Conservation (phyloP, 2,113 vertebrate genomes). For the Mola mola region DNA sequence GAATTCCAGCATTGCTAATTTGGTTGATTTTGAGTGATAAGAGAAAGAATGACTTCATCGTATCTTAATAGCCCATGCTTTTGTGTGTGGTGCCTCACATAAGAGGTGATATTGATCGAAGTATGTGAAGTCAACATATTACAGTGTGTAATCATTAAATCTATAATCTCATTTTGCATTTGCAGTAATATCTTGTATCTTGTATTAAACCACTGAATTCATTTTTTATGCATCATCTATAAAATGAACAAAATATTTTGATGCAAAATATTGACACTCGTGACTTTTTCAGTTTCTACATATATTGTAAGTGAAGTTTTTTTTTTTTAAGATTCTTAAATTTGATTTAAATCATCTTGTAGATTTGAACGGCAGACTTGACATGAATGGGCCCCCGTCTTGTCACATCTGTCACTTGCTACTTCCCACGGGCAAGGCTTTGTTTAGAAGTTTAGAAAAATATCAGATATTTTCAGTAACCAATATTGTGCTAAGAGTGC, state of each 20-base stretch:
- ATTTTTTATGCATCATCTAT: too few species aligned
- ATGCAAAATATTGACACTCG: conserved; percentile 14
- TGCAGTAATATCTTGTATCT: neutral
- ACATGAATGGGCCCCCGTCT: conserved; percentile 75
- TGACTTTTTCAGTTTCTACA: too few species aligned
- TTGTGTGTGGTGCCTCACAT: conserved; percentile 7
- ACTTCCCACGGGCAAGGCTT: conserved; percentile 76
- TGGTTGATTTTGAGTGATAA: conserved; percentile 11
- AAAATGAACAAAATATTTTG: conserved; percentile 12
- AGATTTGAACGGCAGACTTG: conserved; percentile 69
- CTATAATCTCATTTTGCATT: conserved; percentile 2
- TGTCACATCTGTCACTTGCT: conserved; percentile 79
- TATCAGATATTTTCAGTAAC: conserved; percentile 64
- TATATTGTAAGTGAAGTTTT: neutral
- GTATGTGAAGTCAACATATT: neutral
- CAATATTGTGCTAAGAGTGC: conserved; percentile 33
- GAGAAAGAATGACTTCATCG: neutral
- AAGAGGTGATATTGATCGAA: neutral
- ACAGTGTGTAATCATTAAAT: neutral
- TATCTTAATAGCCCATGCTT: too few species aligned
- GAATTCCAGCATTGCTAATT: conserved; percentile 6
- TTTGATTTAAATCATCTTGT: conserved; percentile 19
- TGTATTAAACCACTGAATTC: neutral
- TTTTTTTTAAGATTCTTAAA: conserved; percentile 23
- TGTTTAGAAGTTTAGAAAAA: conserved; percentile 73